A percentile compares a stretch with the other conserved stretches of the same genome.
Evolutionary conservation across 2,113 vertebrate species (phyloP).

Genomic region (Lepisosteus osseus): DNA sequence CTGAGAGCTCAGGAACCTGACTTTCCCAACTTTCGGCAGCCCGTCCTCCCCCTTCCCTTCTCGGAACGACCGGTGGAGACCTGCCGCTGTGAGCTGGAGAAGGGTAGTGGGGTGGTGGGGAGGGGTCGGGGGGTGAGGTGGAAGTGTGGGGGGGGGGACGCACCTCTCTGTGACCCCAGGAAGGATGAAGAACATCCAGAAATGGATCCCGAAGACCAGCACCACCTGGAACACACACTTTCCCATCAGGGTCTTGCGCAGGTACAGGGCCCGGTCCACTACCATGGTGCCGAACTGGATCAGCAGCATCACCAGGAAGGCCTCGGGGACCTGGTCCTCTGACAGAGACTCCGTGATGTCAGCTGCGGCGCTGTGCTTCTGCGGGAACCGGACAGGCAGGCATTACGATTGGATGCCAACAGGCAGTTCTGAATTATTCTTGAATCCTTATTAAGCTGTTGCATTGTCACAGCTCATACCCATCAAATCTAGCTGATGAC

Average conservation of each 20-base stretch:
- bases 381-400: not conserved
- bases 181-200: slow-evolving; percentile 77
- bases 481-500: too few species aligned
- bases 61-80: too few species aligned
- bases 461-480: too few species aligned
- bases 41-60: too few species aligned
- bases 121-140: too few species aligned
- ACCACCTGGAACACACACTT: slow-evolving; percentile 71
- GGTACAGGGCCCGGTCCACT: slow-evolving; percentile 67
- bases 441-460: too few species aligned
- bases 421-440: too few species aligned
- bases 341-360: slow-evolving; percentile 69
- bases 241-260: slow-evolving; percentile 66
- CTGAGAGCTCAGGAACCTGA: too few species aligned
- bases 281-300: slow-evolving; percentile 71
- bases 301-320: slow-evolving; percentile 71
- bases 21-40: too few species aligned
- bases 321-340: slow-evolving; percentile 71
- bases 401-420: too few species aligned
- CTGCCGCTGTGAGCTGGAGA: not conserved
- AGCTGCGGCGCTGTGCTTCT: slow-evolving; percentile 62
- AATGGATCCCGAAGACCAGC: slow-evolving; percentile 70
- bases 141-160: not conserved
- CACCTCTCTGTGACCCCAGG: slow-evolving; percentile 71
- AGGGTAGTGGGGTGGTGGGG: too few species aligned